Evolutionary conservation across 2,113 vertebrate genomes (phyloP).

Genomic region (Pyxicephalus adspersus): DNA sequence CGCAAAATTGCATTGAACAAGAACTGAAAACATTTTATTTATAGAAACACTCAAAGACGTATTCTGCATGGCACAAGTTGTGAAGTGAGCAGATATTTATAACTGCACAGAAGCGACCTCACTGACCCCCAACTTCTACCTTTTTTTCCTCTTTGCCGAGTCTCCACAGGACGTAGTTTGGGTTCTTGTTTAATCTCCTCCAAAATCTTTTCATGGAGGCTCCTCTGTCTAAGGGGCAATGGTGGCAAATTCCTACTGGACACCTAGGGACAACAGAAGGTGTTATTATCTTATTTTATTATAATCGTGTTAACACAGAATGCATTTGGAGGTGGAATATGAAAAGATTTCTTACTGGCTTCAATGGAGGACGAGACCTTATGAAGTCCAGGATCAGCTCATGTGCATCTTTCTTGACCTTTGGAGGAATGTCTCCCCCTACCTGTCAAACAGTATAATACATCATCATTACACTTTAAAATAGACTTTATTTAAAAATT

Average conservation of each 20-base stretch:
- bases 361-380: slow-evolving; percentile 90
- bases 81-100: too few species aligned
- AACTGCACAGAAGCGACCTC: not conserved
- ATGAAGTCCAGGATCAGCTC: slow-evolving; percentile 95
- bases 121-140: slow-evolving; percentile 61
- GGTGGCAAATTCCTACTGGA: slow-evolving; percentile 86
- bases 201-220: slow-evolving; percentile 87
- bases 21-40: too few species aligned
- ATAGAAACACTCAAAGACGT: too few species aligned
- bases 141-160: slow-evolving; percentile 64
- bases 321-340: fast-evolving
- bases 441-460: slow-evolving; percentile 70
- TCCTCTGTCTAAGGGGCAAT: slow-evolving; percentile 79
- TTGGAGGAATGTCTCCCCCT: slow-evolving; percentile 85
- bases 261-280: slow-evolving; percentile 66
- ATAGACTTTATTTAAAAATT: too few species aligned
- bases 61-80: too few species aligned
- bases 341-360: slow-evolving; percentile 74
- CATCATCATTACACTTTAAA: too few species aligned
- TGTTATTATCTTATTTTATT: not conserved
- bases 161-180: slow-evolving; percentile 83
- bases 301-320: not conserved
- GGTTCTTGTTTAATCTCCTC: slow-evolving; percentile 90
- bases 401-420: slow-evolving; percentile 89
- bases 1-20: too few species aligned